Evolutionary conservation across 2,888 invertebrate genomes (phyloP).

Genomic region (Parelbella ahira): DNA sequence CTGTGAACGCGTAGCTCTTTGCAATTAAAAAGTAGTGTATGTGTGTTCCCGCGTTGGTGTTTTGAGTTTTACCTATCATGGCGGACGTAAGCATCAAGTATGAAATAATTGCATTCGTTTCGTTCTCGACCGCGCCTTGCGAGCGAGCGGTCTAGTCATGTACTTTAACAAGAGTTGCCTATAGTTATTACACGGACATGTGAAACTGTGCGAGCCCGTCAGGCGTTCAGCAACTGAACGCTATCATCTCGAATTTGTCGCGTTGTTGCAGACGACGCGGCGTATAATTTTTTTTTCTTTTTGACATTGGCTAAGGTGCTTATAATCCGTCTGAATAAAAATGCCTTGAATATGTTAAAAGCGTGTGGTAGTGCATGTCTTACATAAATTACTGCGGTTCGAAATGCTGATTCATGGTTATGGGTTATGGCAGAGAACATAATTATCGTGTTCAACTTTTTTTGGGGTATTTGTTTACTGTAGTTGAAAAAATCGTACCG

Average conservation of each 20-base stretch:
- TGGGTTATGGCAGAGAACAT: conserved; percentile 47
- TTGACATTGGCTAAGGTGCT: conserved; percentile 49
- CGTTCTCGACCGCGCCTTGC: conserved; percentile 62
- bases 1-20: conserved; percentile 16
- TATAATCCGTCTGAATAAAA: conserved; percentile 53
- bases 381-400: conserved; percentile 42
- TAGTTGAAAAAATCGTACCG: conserved; percentile 15
- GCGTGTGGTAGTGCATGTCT: conserved; percentile 42
- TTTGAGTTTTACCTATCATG: conserved; percentile 47
- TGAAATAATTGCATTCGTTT: conserved; percentile 65
- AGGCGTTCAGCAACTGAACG: conserved; percentile 38
- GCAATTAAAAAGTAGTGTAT: conserved; percentile 18
- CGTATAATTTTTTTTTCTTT: conserved; percentile 55
- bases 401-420: conserved; percentile 58
- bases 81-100: conserved; percentile 62
- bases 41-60: conserved; percentile 10
- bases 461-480: conserved; percentile 19
- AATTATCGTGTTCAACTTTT: conserved; percentile 28
- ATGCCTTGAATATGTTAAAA: conserved; percentile 43
- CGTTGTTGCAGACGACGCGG: conserved; percentile 57
- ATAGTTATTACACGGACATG: conserved; percentile 58
- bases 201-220: conserved; percentile 46
- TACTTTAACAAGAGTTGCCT: conserved; percentile 50
- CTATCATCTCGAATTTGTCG: conserved; percentile 65
- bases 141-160: conserved; percentile 56